Percentiles rank a stretch among this genome's conserved stretches.
phyloP scores from a whole-genome alignment of 2,113 vertebrate genomes.

The Lampris incognitus region DNA sequence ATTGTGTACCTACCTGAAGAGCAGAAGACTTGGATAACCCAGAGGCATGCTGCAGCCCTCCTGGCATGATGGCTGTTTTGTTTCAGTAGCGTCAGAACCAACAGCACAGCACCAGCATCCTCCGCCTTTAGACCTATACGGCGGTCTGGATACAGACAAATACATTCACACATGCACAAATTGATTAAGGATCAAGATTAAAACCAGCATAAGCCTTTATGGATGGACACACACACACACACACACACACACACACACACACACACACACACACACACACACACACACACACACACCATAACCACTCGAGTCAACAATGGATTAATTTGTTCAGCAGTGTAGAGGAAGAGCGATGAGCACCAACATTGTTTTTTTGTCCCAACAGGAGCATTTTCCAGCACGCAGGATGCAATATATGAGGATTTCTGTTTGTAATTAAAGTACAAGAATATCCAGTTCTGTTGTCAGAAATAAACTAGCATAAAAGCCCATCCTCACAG shows the following conservation, averaged over 20 bases:
- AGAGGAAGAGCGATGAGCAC: too few relatives aligned
- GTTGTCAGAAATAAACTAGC: too few relatives aligned
- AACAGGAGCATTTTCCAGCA: too few relatives aligned
- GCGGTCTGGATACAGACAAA: conserved; percentile 79
- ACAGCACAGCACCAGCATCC: conserved; percentile 85
- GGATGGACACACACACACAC: not conserved
- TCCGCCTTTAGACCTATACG: conserved; percentile 90
- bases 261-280: not conserved
- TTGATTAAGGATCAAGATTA: not conserved
- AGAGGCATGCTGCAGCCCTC: conserved; percentile 87
- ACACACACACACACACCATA: too few relatives aligned
- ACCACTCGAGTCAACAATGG: too few relatives aligned
- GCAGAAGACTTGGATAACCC: conserved; percentile 86
- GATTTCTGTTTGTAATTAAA: too few relatives aligned
- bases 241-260: not conserved
- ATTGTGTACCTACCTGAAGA: conserved; percentile 81
- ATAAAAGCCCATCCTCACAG: too few relatives aligned
- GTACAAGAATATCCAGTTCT: too few relatives aligned
- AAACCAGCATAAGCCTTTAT: not conserved
- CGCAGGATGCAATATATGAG: too few relatives aligned
- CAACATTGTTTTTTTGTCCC: too few relatives aligned
- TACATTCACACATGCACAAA: not conserved
- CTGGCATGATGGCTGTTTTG: conserved; percentile 79
- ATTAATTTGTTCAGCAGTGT: too few relatives aligned
- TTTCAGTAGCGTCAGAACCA: conserved; percentile 84